Evolutionary conservation across 2,113 vertebrate genomes (phyloP), one percentile per base, ranked within the genome.

Genomic region (Tetrax tetrax): DNA sequence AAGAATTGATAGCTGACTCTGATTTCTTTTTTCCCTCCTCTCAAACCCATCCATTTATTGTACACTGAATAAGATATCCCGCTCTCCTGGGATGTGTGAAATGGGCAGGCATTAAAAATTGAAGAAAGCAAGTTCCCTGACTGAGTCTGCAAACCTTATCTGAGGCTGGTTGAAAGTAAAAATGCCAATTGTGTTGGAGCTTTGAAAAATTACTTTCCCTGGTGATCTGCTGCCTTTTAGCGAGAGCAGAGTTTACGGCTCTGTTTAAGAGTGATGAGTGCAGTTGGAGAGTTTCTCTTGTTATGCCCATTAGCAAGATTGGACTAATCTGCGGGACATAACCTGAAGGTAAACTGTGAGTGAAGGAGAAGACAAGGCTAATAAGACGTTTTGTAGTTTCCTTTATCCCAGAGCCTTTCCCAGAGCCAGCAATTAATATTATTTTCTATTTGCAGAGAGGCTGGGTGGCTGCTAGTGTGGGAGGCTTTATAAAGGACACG

Each of bases 171-270:
- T 93, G 90, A 96, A 96, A 97, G 93, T 91, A 79, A 96, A 94
- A 96, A 84, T 95, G 88, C 72, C 93, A 91, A 5, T 97, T 96
- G 89, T 92, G 78, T 76, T 94, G 65, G 79, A 97, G 92, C 96
- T 97, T 93, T 98, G 97, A 97, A 96, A 97, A 97, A 95, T 24
- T 7, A 65, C 95, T 97, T 97, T 97, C 91, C 88, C 79, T 59
- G 68, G 79, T 97, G 97, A 98, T 96, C 93, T 11, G 10, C 89
- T 96, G 91, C 92, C 91, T 97, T 97, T 97, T 96, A 97, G 87
- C 4, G 2, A 92, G 81, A 87, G 75, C 83, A 71, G 92, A 96
- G 86, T 96, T 97, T 96, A 84, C 27, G 48, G 83, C 93, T 95
- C 69, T 83, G 92, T 87, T 57, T 33, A 54, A 95, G 87, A 97